Base-by-base conservation (phyloP, 2,113 vertebrate species). In the Odontesthes bonariensis region DNA sequence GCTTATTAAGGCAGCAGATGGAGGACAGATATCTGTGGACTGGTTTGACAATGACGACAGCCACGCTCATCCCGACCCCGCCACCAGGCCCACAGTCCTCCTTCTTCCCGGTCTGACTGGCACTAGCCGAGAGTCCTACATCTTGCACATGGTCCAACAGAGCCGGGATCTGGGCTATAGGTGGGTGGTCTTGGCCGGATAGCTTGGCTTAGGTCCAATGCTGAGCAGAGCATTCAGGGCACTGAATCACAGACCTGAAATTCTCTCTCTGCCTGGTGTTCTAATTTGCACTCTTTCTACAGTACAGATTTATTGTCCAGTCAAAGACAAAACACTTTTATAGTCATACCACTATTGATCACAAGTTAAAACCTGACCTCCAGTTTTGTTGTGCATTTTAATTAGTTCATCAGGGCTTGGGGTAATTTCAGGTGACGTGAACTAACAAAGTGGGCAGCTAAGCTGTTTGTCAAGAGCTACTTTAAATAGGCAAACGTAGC, bases 1-100 rank as follows among this genome's bases (percentile, higher is more conserved):
- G 91, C 96, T 98, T 89, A 96, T 99, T 95, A 96, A 93, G 93
- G 97, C 96, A 80, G 93, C 95, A 93, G 98, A 99, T 95, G 98
- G 97, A 95, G 98, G 98, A 80, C 97, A 99, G 94, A 97, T 99
- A 95, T 99, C 96, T 1, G 80, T 99, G 95, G 98, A 99, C 86
- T 99, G 98, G 97, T 97, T 97, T 90, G 97, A 98, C 94, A 97
- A 98, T 82, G 91, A 95, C 58, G 93, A 92, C 84, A 99, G 95
- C 90, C 64, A 81, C 46, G 67, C 80, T 85, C 96, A 97, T 77
- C 94, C 91, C 1, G 95, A 98, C 83, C 86, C 93, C 17, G 91
- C 91, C 89, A 94, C 91, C 54, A 94, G 98, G 86, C 98, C 98
- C 84, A 99, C 96, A 0, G 91, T 98, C 82, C 94, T 99, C 69